Evolutionary conservation across 2,113 vertebrate genomes (phyloP).

Genomic region (Eclectus roratus): DNA sequence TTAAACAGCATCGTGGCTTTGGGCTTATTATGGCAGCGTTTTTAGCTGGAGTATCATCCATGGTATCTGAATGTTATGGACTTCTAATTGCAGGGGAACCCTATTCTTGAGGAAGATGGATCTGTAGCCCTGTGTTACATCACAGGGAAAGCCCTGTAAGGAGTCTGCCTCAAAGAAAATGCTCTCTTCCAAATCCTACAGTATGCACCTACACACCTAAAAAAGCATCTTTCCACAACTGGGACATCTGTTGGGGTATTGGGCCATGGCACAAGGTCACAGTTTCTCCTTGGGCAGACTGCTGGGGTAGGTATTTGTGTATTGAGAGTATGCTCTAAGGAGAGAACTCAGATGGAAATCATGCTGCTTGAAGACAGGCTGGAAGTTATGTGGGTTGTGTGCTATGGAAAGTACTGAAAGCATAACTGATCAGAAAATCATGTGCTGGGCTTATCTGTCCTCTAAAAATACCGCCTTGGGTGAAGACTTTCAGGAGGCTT

Average conservation of each 20-base stretch:
- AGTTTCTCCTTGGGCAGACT: background rate
- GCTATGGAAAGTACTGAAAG: background rate
- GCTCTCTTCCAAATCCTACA: background rate
- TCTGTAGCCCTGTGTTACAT: background rate
- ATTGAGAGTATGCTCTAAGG: background rate
- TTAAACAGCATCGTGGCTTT: background rate
- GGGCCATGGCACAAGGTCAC: background rate
- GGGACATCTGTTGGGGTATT: background rate
- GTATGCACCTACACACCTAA: rapidly evolving
- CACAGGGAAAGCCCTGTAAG: background rate
- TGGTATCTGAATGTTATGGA: background rate
- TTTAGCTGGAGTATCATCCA: background rate
- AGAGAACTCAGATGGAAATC: background rate
- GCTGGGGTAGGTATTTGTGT: background rate
- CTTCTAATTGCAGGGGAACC: background rate
- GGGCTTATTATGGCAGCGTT: background rate
- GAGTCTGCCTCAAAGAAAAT: background rate
- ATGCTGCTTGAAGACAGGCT: background rate
- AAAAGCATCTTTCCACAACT: background rate
- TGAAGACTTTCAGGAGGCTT: background rate
- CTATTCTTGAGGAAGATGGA: background rate
- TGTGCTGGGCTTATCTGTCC: background rate
- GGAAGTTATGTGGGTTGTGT: background rate
- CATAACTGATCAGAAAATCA: background rate
- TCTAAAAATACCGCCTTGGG: background rate